Evolutionary conservation across 2,888 invertebrate genomes (phyloP).

Genomic region (Cephus spinipes): DNA sequence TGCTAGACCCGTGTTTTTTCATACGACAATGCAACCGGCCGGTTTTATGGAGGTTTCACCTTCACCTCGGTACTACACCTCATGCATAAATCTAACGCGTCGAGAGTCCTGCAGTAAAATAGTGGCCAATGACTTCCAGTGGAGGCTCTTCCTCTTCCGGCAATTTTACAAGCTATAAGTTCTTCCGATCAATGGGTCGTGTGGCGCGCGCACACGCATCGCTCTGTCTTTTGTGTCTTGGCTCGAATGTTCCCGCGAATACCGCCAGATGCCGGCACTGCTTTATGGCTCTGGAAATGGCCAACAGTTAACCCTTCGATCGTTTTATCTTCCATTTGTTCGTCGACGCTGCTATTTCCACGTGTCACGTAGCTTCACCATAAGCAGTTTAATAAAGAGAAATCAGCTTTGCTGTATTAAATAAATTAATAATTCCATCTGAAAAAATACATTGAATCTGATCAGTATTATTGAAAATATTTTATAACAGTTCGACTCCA

Average conservation of each 20-base stretch:
- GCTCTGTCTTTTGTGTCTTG: conserved; percentile 37
- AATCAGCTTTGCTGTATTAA: not conserved
- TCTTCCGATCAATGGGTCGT: conserved; percentile 62
- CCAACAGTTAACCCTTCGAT: conserved; percentile 50
- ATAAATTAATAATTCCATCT: not conserved
- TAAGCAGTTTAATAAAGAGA: not conserved
- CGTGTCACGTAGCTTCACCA: not conserved
- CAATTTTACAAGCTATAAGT: conserved; percentile 47
- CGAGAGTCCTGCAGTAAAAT: not conserved
- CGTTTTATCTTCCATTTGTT: conserved; percentile 45
- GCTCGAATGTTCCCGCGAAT: conserved; percentile 45
- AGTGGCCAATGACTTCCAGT: not conserved
- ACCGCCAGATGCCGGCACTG: conserved; percentile 58
- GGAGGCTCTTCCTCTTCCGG: conserved; percentile 26
- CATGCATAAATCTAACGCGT: not conserved
- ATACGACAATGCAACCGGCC: not conserved
- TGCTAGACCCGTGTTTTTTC: not conserved
- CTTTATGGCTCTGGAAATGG: conserved; percentile 58
- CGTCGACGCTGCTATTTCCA: not conserved
- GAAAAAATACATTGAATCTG: not conserved
- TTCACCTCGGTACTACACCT: not conserved
- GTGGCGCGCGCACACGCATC: conserved; percentile 54
- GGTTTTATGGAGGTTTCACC: not conserved
- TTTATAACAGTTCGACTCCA: not conserved
- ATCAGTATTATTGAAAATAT: not conserved